Evolutionary conservation across 1,140 invertebrate species (phyloP).

Genomic region (Melanaphis sacchari): DNA sequence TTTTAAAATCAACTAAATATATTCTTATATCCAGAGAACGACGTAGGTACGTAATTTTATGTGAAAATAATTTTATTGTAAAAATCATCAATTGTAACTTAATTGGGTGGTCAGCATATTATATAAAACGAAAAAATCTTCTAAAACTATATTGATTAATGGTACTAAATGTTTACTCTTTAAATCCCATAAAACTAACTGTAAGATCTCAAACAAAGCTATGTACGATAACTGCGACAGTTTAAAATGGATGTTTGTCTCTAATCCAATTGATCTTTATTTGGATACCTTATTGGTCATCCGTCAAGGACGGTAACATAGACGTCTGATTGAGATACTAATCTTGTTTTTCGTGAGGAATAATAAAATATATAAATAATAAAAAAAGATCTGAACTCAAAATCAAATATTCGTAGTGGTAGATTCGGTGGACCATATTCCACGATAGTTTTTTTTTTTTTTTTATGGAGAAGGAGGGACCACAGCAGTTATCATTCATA

Average conservation of each 20-base stretch:
- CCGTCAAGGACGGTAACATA: background rate
- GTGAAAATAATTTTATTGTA: too few species aligned
- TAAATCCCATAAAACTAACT: background rate
- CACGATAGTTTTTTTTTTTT: background rate
- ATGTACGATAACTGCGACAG: background rate
- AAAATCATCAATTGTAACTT: background rate
- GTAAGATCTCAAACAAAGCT: background rate
- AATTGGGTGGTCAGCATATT: background rate
- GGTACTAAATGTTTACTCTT: background rate
- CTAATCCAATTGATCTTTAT: slow-evolving; percentile 17
- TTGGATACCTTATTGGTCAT: too few species aligned
- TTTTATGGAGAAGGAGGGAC: background rate
- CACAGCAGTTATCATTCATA: background rate
- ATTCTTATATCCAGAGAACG: background rate
- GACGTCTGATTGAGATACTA: background rate
- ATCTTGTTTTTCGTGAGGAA: background rate
- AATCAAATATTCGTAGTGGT: background rate
- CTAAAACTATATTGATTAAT: background rate
- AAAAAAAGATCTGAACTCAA: background rate
- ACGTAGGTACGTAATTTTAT: background rate
- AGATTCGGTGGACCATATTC: background rate
- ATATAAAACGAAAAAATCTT: background rate
- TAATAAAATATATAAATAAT: background rate
- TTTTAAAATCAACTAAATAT: background rate
- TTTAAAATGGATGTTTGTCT: slow-evolving; percentile 11